phyloP scores from a whole-genome alignment of 2,888 invertebrate species.

The Andrena hattorfiana region DNA sequence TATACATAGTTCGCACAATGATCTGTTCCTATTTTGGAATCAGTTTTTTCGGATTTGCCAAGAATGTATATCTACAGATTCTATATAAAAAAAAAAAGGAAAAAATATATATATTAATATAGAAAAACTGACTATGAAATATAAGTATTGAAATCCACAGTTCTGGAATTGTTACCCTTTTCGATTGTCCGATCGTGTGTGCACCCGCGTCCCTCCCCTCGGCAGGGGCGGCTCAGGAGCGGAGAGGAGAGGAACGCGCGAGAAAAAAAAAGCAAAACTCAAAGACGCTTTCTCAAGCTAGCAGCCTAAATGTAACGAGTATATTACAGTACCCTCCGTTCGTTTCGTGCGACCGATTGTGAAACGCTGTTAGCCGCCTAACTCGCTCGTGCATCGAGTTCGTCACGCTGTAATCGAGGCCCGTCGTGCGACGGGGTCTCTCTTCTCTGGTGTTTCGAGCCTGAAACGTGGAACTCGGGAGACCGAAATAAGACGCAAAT shows the following conservation, averaged over 20 bases:
- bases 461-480: not conserved
- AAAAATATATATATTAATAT: conserved; percentile 61
- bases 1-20: conserved; percentile 83
- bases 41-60: conserved; percentile 82
- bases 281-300: conserved; percentile 10
- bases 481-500: conserved; percentile 4
- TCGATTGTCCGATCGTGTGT: conserved; percentile 45
- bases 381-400: conserved; percentile 16
- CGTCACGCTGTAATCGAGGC: conserved; percentile 8
- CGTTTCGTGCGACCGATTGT: conserved; percentile 33
- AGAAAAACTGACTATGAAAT: conserved; percentile 71
- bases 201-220: conserved; percentile 9
- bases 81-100: conserved; percentile 59
- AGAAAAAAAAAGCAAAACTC: not conserved
- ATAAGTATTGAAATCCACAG: conserved; percentile 72
- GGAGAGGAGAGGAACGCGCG: not conserved
- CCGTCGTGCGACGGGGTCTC: conserved; percentile 3
- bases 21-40: conserved; percentile 83
- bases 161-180: conserved; percentile 73
- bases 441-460: conserved; percentile 34
- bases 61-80: conserved; percentile 78
- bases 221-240: not conserved
- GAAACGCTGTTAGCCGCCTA: conserved; percentile 5
- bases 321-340: not conserved
- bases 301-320: conserved; percentile 7